phyloP scores from a whole-genome alignment of 2,888 invertebrate species.

The Cartodere bifasciata region DNA sequence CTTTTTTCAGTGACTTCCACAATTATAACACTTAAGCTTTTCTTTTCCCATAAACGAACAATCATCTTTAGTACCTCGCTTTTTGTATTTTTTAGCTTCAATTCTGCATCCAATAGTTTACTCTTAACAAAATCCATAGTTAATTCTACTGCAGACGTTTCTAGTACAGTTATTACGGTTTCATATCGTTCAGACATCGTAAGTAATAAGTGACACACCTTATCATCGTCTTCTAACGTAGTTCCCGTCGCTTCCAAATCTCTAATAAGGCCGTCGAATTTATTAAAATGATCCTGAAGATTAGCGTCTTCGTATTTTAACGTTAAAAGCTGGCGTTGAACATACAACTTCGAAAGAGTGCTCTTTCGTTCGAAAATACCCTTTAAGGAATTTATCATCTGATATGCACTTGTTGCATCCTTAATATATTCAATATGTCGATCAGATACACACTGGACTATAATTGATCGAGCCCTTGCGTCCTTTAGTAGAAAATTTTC shows the following conservation, averaged over 20 bases:
- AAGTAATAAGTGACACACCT: slow-evolving; percentile 17
- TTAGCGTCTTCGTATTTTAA: slow-evolving; percentile 15
- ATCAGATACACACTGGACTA: slow-evolving; percentile 17
- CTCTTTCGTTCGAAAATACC: slow-evolving; percentile 19
- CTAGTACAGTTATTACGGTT: slow-evolving; percentile 18
- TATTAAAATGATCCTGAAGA: slow-evolving; percentile 18
- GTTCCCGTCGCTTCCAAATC: slow-evolving; percentile 16
- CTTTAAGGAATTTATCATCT: slow-evolving; percentile 16
- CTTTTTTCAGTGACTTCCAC: no score
- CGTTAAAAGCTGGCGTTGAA: slow-evolving; percentile 9
- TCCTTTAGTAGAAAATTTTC: slow-evolving; percentile 12
- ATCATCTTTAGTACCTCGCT: no score
- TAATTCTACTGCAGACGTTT: slow-evolving; percentile 16
- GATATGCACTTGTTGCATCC: slow-evolving; percentile 15
- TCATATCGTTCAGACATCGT: slow-evolving; percentile 16
- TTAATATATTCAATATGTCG: slow-evolving; percentile 17
- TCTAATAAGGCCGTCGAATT: slow-evolving; percentile 18
- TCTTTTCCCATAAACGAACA: no score
- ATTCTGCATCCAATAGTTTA: slow-evolving; percentile 16
- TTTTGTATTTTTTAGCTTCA: slow-evolving; percentile 13
- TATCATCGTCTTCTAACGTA: slow-evolving; percentile 19
- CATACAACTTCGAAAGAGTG: slow-evolving; percentile 11
- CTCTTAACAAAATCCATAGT: slow-evolving; percentile 19
- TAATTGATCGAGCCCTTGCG: slow-evolving; percentile 15
- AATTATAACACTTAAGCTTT: no score